Conservation (phyloP, 2,888 invertebrate species). For the Mactromeris polynyma region DNA sequence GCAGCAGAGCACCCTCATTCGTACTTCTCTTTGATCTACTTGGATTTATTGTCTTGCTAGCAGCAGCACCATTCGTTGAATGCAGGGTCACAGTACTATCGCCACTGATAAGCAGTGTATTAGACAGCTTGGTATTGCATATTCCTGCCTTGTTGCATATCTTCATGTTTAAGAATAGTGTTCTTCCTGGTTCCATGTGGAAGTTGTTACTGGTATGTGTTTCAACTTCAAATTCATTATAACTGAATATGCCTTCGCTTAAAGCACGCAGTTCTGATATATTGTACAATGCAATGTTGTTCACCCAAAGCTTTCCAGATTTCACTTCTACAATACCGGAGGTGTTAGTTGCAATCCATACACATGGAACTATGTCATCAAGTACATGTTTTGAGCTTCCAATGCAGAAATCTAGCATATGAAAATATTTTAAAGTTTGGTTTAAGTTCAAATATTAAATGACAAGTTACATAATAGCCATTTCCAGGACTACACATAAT, state of each 20-base stretch:
- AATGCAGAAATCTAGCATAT: conserved; percentile 63
- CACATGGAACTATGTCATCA: conserved; percentile 67
- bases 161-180: conserved; percentile 65
- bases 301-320: conserved; percentile 55
- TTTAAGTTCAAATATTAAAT: too few species aligned
- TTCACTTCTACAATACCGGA: conserved; percentile 60
- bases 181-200: conserved; percentile 71
- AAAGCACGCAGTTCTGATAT: conserved; percentile 57
- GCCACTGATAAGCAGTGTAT: conserved; percentile 56
- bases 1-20: conserved; percentile 34
- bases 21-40: conserved; percentile 38
- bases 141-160: conserved; percentile 71
- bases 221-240: conserved; percentile 24
- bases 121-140: conserved; percentile 61
- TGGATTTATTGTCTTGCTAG: conserved; percentile 6
- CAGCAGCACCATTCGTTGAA: conserved; percentile 63
- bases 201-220: conserved; percentile 35
- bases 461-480: too few species aligned
- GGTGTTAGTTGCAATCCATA: conserved; percentile 61
- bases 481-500: too few species aligned
- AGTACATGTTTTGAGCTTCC: conserved; percentile 47
- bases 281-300: conserved; percentile 34
- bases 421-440: too few species aligned
- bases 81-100: conserved; percentile 38
- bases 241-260: conserved; percentile 31